A percentile compares a stretch with the other conserved stretches of the same genome.
phyloP scores from a whole-genome alignment of 2,113 vertebrate species.

The Tragelaphus strepsiceros region DNA sequence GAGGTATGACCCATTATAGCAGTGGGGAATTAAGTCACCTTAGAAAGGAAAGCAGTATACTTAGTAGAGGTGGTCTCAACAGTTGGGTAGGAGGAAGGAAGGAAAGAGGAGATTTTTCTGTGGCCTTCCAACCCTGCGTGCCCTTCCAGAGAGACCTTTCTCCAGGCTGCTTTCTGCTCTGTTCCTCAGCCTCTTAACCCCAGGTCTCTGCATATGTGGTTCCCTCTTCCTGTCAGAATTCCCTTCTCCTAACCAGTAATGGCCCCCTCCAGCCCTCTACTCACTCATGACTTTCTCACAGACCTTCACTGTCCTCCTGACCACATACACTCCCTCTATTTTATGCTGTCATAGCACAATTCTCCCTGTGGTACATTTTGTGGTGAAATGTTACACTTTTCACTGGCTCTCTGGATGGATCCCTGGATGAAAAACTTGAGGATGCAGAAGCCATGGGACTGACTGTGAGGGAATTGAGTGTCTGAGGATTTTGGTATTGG shows the following conservation, averaged over 20 bases:
- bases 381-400: background rate
- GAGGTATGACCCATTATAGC: background rate
- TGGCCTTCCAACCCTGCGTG: background rate
- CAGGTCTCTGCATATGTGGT: background rate
- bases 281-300: background rate
- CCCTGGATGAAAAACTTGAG: background rate
- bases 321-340: background rate
- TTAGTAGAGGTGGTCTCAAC: background rate
- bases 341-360: background rate
- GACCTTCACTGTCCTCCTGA: background rate
- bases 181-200: background rate
- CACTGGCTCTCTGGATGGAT: background rate
- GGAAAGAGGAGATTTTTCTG: background rate
- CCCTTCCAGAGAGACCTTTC: background rate
- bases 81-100: background rate
- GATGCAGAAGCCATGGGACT: background rate
- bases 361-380: background rate
- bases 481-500: background rate
- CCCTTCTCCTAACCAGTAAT: background rate
- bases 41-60: background rate
- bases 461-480: background rate
- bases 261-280: too few relatives aligned
- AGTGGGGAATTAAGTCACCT: too few relatives aligned
- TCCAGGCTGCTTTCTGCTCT: background rate
- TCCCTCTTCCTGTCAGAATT: background rate